phyloP scores from a whole-genome alignment of 2,888 invertebrate genomes.

The Caenorhabditis macrosperma region DNA sequence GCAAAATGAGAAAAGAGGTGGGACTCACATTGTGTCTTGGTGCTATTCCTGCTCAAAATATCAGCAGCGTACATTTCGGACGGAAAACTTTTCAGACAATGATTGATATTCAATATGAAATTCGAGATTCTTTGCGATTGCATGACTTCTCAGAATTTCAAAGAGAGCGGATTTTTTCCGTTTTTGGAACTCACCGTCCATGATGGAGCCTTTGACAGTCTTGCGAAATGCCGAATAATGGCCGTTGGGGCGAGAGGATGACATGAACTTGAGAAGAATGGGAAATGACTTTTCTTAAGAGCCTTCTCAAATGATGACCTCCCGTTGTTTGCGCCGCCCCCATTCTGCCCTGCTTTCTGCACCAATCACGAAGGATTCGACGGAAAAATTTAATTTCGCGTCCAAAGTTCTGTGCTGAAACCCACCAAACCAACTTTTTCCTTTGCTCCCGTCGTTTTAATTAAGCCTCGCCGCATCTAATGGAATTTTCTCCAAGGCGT shows the following conservation, averaged over 20 bases:
- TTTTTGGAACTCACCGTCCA: slow-evolving; percentile 33
- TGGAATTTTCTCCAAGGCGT: neutral
- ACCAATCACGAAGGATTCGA: slow-evolving; percentile 4
- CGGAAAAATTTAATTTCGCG: slow-evolving; percentile 30
- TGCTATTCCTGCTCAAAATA: slow-evolving; percentile 14
- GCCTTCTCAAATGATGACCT: slow-evolving; percentile 35
- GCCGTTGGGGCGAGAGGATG: slow-evolving; percentile 5
- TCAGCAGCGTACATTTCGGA: slow-evolving; percentile 8
- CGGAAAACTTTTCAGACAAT: slow-evolving; percentile 13
- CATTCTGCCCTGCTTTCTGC: neutral
- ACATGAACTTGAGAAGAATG: slow-evolving; percentile 27
- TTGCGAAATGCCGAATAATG: slow-evolving; percentile 12
- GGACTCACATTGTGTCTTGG: slow-evolving; percentile 14
- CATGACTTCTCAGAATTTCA: slow-evolving; percentile 14
- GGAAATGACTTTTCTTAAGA: slow-evolving; percentile 25
- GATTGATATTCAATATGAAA: slow-evolving; percentile 11
- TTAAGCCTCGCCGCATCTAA: slow-evolving; percentile 3
- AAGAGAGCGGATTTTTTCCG: slow-evolving; percentile 7
- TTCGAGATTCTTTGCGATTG: slow-evolving; percentile 23
- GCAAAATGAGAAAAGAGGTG: neutral
- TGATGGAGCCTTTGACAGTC: slow-evolving; percentile 29
- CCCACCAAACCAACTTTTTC: neutral
- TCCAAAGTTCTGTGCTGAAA: slow-evolving; percentile 28
- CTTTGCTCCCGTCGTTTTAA: slow-evolving; percentile 10
- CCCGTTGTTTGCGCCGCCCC: slow-evolving; percentile 29